Conservation (phyloP, 1,140 invertebrate species). For the Drosophila tropicalis region DNA sequence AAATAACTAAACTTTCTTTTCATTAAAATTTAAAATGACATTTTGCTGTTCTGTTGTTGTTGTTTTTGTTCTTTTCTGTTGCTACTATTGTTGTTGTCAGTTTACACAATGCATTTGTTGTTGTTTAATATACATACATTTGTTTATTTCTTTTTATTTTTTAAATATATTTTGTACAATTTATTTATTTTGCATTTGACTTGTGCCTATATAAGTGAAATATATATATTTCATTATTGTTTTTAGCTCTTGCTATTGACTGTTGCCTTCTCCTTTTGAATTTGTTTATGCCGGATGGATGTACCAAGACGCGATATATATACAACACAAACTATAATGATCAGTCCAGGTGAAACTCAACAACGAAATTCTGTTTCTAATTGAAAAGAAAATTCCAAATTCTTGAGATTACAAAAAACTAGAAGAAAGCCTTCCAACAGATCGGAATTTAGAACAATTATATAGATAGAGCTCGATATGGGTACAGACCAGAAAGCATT, state of each 20-base stretch:
- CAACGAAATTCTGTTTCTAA: background rate
- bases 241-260: background rate
- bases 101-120: slow-evolving; percentile 5
- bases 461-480: background rate
- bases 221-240: background rate
- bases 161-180: slow-evolving; percentile 2
- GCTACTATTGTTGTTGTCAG: slow-evolving; percentile 34
- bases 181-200: slow-evolving; percentile 10
- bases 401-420: too few relatives aligned
- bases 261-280: background rate
- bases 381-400: background rate
- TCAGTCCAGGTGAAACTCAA: background rate
- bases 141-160: background rate
- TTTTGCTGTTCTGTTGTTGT: slow-evolving; percentile 65
- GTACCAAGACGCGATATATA: background rate
- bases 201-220: background rate
- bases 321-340: background rate
- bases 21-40: slow-evolving; percentile 70
- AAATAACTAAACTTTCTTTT: slow-evolving; percentile 21
- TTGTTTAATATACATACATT: slow-evolving; percentile 31
- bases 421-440: background rate
- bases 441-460: background rate
- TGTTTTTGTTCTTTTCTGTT: slow-evolving; percentile 3
- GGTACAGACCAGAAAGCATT: background rate
- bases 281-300: background rate